Conservation (phyloP, 2,113 vertebrate genomes). For the Empidonax alnorum region DNA sequence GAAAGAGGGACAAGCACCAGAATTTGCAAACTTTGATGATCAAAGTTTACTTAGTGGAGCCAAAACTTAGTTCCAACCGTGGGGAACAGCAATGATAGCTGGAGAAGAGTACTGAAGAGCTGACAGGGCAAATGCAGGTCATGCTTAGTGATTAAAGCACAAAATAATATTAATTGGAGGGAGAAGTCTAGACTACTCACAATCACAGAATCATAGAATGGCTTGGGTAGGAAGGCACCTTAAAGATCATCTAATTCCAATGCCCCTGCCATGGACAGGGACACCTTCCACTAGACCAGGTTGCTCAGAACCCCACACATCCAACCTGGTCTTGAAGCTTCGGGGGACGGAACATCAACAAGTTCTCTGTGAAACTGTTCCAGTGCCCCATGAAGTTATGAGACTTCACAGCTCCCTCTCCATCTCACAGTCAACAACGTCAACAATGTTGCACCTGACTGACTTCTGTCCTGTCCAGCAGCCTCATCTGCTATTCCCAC, state of each 20-base stretch:
- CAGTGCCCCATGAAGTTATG: neutral
- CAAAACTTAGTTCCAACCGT: neutral
- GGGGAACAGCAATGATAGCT: neutral
- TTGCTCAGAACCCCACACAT: neutral
- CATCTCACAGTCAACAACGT: neutral
- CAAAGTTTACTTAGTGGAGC: neutral
- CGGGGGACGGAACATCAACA: neutral
- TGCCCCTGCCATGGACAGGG: neutral
- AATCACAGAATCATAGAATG: neutral
- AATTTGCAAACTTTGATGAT: neutral
- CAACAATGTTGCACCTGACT: rapidly evolving
- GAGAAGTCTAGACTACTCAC: neutral
- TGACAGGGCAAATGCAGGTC: neutral
- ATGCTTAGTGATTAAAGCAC: neutral
- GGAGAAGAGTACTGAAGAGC: neutral
- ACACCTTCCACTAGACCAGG: neutral
- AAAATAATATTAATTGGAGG: neutral
- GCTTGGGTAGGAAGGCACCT: neutral
- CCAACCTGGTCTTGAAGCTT: neutral
- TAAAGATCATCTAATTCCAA: neutral
- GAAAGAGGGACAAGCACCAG: neutral
- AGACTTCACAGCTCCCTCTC: neutral
- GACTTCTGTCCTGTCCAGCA: neutral
- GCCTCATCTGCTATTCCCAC: neutral
- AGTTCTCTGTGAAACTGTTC: neutral